Conservation (phyloP, 2,888 invertebrate genomes). For the Leptogaster cylindrica region DNA sequence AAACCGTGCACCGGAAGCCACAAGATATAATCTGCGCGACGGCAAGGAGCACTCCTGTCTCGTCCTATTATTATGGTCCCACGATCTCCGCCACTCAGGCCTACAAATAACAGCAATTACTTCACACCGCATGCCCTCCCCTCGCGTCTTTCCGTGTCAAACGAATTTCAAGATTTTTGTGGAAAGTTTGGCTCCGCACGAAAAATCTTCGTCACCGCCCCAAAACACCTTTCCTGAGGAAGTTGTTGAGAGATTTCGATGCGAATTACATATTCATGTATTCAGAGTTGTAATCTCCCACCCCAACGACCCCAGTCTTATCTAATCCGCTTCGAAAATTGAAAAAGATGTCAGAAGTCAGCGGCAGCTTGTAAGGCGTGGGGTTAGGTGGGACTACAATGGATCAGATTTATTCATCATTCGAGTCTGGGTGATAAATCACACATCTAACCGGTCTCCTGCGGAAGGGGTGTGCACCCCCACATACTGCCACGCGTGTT, state of each 20-base stretch:
- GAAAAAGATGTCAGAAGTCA: constrained; percentile 37
- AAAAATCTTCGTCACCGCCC: no score
- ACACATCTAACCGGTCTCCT: constrained; percentile 10
- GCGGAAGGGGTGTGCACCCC: constrained; percentile 24
- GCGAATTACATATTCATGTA: constrained; percentile 22
- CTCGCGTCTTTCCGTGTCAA: no score
- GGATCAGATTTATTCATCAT: constrained; percentile 35
- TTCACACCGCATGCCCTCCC: no score
- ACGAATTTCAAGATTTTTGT: no score
- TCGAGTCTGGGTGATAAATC: constrained; percentile 26
- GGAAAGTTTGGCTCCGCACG: no score
- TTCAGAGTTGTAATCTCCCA: constrained; percentile 22
- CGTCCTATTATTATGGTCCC: no score
- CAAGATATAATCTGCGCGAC: constrained; percentile 1
- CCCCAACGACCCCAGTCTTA: constrained; percentile 28
- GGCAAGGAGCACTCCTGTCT: no score
- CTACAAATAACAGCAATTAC: no score
- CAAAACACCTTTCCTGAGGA: background rate
- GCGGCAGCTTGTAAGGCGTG: constrained; percentile 14
- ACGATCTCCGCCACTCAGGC: no score
- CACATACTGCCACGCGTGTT: constrained; percentile 1
- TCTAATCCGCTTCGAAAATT: constrained; percentile 33
- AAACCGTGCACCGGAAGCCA: constrained; percentile 21
- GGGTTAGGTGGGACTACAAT: background rate
- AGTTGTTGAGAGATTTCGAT: constrained; percentile 11